Conservation (phyloP, 1,140 invertebrate species). For the Sycophaga agraensis region DNA sequence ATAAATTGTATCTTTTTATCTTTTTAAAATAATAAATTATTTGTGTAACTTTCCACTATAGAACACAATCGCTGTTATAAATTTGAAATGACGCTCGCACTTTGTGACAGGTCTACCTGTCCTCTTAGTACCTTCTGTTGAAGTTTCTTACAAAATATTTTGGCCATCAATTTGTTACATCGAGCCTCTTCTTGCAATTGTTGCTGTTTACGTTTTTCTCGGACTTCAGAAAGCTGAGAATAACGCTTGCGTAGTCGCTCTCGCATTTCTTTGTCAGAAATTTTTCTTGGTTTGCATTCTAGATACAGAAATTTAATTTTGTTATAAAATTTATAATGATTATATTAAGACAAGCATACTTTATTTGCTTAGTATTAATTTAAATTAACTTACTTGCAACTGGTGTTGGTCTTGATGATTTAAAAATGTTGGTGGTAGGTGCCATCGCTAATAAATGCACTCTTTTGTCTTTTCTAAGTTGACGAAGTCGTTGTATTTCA, state of each 20-base stretch:
- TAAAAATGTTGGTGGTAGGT: conserved; percentile 36
- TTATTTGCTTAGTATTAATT: background rate
- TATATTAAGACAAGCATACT: no score
- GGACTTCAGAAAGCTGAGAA: conserved; percentile 54
- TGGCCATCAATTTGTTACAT: conserved; percentile 61
- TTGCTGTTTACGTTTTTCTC: conserved; percentile 50
- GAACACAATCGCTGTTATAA: conserved; percentile 54
- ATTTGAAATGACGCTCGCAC: conserved; percentile 57
- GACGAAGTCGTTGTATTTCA: conserved; percentile 49
- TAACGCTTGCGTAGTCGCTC: conserved; percentile 56
- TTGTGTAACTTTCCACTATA: conserved; percentile 56
- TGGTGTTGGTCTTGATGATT: conserved; percentile 35
- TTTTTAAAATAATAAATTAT: conserved; percentile 59
- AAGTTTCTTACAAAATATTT: conserved; percentile 60
- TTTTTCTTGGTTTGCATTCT: conserved; percentile 49
- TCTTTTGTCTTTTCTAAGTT: conserved; percentile 48
- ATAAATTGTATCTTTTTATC: conserved; percentile 15
- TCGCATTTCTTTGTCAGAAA: conserved; percentile 55
- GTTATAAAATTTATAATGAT: no score
- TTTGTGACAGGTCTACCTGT: conserved; percentile 58
- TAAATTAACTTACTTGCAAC: conserved; percentile 36
- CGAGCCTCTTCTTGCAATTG: conserved; percentile 56
- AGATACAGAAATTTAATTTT: conserved; percentile 2
- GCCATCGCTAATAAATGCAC: conserved; percentile 49
- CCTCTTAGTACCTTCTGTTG: conserved; percentile 58